Conservation (phyloP, 1,140 invertebrate genomes). For the Bombus balteatus region DNA sequence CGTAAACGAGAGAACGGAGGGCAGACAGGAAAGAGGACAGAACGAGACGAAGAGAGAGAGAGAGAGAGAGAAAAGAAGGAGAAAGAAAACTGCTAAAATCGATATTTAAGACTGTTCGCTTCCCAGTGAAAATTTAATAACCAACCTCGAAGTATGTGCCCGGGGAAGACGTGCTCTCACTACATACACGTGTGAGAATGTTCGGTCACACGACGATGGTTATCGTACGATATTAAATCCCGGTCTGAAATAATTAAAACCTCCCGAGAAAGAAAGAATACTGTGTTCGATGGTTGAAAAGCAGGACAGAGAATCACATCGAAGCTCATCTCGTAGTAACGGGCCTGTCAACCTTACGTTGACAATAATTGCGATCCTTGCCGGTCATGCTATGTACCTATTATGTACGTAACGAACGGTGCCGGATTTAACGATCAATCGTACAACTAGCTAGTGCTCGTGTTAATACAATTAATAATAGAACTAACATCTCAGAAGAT, state of each 20-base stretch:
- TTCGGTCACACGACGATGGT: conserved; percentile 66
- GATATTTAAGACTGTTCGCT: conserved; percentile 75
- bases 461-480: conserved; percentile 42
- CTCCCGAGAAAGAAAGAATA: conserved; percentile 42
- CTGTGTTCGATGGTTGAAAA: conserved; percentile 35
- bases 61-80: not conserved
- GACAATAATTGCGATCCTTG: conserved; percentile 53
- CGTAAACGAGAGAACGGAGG: not conserved
- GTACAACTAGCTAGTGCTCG: not conserved
- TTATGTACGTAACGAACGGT: conserved; percentile 28
- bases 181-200: conserved; percentile 75
- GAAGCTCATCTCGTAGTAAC: conserved; percentile 57
- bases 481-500: not conserved
- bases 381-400: conserved; percentile 27
- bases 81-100: conserved; percentile 67
- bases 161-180: conserved; percentile 66
- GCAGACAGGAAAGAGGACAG: too few species aligned
- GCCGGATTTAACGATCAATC: conserved; percentile 34
- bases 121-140: conserved; percentile 80
- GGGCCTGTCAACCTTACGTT: conserved; percentile 55
- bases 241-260: conserved; percentile 78
- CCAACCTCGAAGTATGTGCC: conserved; percentile 71
- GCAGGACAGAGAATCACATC: conserved; percentile 56
- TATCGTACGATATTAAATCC: conserved; percentile 77
- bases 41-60: not conserved